Evolutionary conservation across 2,888 invertebrate genomes (phyloP).

Genomic region (Clunio marinus): DNA sequence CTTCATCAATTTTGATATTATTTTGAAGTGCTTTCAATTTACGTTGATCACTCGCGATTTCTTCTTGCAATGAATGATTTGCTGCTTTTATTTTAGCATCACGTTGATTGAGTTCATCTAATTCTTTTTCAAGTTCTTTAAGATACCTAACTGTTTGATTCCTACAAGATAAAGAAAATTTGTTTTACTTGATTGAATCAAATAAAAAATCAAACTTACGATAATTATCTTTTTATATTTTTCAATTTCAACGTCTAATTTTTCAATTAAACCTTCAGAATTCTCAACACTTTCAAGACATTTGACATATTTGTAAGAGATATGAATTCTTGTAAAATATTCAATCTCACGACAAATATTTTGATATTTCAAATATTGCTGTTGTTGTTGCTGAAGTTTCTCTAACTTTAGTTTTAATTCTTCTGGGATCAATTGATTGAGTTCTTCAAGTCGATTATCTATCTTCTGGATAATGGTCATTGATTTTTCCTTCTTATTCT

Average conservation of each 20-base stretch:
- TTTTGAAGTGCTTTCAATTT: slow-evolving; percentile 64
- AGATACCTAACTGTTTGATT: too few relatives aligned
- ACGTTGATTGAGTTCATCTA: slow-evolving; percentile 61
- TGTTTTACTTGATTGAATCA: background rate
- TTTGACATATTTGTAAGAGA: slow-evolving; percentile 52
- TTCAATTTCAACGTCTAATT: slow-evolving; percentile 56
- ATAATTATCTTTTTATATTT: slow-evolving; percentile 57
- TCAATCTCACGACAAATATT: slow-evolving; percentile 80
- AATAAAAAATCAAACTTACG: too few relatives aligned
- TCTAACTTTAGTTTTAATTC: slow-evolving; percentile 87
- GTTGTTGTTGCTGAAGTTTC: slow-evolving; percentile 78
- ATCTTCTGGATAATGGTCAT: slow-evolving; percentile 88
- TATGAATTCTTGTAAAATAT: slow-evolving; percentile 64
- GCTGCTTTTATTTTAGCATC: slow-evolving; percentile 64
- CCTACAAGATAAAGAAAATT: background rate
- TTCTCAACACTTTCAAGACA: slow-evolving; percentile 52
- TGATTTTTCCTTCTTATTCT: slow-evolving; percentile 83
- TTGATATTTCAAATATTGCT: slow-evolving; percentile 82
- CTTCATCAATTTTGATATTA: slow-evolving; percentile 65
- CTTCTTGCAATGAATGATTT: slow-evolving; percentile 62
- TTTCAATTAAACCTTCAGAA: slow-evolving; percentile 55
- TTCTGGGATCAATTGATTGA: slow-evolving; percentile 71
- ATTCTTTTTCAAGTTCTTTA: slow-evolving; percentile 58
- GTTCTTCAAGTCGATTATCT: slow-evolving; percentile 81
- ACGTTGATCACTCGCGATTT: slow-evolving; percentile 63